These are phyloP conservation scores for Piaya cayana DNA, from an alignment of 2,113 vertebrate genomes.

Conservation along the genomic window DNA sequence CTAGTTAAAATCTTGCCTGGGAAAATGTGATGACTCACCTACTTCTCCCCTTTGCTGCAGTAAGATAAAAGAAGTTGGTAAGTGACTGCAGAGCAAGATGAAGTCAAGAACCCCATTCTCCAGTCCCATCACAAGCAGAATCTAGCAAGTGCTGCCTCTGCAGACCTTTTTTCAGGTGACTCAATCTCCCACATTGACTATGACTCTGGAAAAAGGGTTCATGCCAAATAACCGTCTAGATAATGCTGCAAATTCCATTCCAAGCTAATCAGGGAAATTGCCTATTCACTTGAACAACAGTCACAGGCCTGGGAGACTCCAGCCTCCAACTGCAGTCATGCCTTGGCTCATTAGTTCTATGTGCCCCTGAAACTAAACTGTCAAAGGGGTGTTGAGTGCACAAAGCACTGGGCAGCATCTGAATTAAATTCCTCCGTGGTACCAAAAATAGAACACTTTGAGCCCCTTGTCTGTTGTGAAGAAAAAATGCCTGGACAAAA, in stretches of 20 bases:
- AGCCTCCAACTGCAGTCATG: conserved; percentile 25
- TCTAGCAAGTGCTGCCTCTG: neutral
- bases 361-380: conserved; percentile 57
- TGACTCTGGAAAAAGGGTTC: conserved; percentile 15
- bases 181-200: conserved; percentile 31
- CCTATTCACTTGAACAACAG: conserved; percentile 52
- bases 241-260: conserved; percentile 68
- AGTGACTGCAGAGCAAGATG: neutral
- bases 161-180: conserved; percentile 43
- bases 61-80: neutral
- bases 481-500: conserved; percentile 29
- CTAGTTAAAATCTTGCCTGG: neutral
- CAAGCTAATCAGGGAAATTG: conserved; percentile 54
- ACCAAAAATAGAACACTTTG: conserved; percentile 66
- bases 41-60: neutral
- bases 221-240: conserved; percentile 32
- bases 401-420: conserved; percentile 43
- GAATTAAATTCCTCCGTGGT: conserved; percentile 56
- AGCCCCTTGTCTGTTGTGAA: conserved; percentile 22
- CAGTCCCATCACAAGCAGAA: neutral
- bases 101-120: neutral
- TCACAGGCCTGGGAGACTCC: conserved; percentile 53
- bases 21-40: neutral
- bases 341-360: conserved; percentile 58
- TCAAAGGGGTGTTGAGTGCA: conserved; percentile 42